Evolutionary conservation across 2,113 vertebrate species (phyloP).

Genomic region (Panthera uncia): DNA sequence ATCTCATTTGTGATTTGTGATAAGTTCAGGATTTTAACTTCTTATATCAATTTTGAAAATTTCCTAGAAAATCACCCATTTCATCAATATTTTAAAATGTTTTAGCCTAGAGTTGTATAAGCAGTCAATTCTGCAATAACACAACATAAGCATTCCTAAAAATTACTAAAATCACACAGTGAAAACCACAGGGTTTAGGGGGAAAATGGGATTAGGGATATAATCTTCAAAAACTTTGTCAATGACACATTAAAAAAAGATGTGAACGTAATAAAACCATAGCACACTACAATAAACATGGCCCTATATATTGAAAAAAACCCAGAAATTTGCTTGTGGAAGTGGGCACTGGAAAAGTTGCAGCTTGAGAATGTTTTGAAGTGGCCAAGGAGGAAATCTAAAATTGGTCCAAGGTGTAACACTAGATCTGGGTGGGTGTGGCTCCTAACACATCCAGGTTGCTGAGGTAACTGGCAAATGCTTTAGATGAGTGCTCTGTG

Average conservation of each 20-base stretch:
- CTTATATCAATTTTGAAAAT: not conserved
- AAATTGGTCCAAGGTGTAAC: not conserved
- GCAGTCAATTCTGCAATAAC: not conserved
- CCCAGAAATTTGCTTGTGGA: not conserved
- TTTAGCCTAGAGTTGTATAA: not conserved
- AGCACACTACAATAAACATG: not conserved
- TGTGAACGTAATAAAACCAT: not conserved
- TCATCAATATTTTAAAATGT: not conserved
- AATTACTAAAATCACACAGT: not conserved
- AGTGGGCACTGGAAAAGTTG: not conserved
- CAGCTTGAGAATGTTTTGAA: not conserved
- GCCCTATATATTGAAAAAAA: not conserved
- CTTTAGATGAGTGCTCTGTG: not conserved
- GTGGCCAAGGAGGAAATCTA: not conserved
- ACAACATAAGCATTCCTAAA: not conserved
- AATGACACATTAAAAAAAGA: not conserved
- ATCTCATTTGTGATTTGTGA: not conserved
- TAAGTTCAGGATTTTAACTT: not conserved
- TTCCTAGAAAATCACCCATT: not conserved
- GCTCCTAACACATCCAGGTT: not conserved
- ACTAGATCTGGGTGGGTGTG: not conserved
- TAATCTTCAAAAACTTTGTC: not conserved
- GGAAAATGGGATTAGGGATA: not conserved
- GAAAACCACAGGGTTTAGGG: not conserved
- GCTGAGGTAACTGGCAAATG: not conserved